A percentile compares a stretch with the other conserved stretches of the same genome.
Evolutionary conservation across 2,797 vertebrate genomes (phyloP).

Genomic region (Poecilia wingei): DNA sequence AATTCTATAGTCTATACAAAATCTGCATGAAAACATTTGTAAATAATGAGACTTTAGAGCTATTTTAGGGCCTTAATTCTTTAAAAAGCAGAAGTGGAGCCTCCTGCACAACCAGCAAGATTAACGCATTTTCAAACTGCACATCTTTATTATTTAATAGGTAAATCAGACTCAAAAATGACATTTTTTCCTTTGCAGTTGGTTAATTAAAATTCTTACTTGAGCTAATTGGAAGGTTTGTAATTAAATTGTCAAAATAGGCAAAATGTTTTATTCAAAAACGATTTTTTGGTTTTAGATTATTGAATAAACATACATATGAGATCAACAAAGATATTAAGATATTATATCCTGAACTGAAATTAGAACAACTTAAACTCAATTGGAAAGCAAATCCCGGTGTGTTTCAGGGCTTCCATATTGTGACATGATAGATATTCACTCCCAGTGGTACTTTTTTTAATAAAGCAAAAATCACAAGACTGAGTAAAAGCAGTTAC

Average conservation of each 20-base stretch:
- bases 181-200: not conserved
- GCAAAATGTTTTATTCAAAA: no score
- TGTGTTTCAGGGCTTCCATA: not conserved
- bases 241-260: no score
- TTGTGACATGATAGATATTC: not conserved
- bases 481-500: conserved; percentile 3
- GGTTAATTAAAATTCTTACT: not conserved
- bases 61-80: no score
- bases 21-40: no score
- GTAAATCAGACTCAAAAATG: not conserved
- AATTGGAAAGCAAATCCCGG: not conserved
- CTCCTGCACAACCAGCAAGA: no score
- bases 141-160: not conserved
- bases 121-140: not conserved
- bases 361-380: not conserved
- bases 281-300: no score
- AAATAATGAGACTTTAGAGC: no score
- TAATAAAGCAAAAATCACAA: conserved; percentile 8
- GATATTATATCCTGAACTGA: no score
- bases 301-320: no score
- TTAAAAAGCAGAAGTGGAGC: no score
- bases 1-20: no score
- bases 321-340: not conserved
- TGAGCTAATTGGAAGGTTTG: no score
- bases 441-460: not conserved